Evolutionary conservation across 2,888 invertebrate genomes (phyloP), one percentile per base, ranked within the genome.

Genomic region (Acleris holmiana): DNA sequence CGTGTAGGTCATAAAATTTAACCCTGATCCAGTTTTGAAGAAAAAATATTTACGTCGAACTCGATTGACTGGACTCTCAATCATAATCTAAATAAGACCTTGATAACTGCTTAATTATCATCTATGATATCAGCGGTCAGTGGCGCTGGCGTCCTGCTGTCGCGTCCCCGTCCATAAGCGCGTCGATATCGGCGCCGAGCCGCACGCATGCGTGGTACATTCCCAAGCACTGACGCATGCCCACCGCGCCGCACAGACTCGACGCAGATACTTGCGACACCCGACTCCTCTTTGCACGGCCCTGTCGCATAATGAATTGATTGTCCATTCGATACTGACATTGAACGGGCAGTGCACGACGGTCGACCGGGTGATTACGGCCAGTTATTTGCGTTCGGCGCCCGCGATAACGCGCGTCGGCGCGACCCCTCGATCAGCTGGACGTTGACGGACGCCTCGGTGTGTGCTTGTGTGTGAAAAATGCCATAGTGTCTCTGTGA

Each of bases 241-340:
- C 55, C 65, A 54, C 41, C 40, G 46, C 50, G 5, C 41, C 55
- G 51, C 61, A 19, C 51, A 58, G 55, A 67, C 58, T 56, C 63
- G 71, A 70, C 72, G 73, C 74, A 77, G 78, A 73, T 74, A 81
- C 74, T 84, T 81, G 85, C 86, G 84, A 85, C 86, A 86, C 79
- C 76, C 85, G 82, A 76, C 81, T 85, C 85, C 79, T 87, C 86
- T 85, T 84, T 80, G 76, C 78, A 77, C 78, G 76, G 76, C 82
- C 77, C 71, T 88, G 89, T 90, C 91, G 86, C 89, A 87, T 91
- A 89, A 62, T 62, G 25, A 64, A 91, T 89, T 90, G 85, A 89
- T 91, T 85, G 89, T 83, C 85, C 88, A 85, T 83, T 86, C 89
- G 83, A 86, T 91, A 88, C 87, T 90, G 91, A 91, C 91, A 92